Base-by-base conservation (phyloP, 2,797 vertebrate species). In the Chloroceryle inda region DNA sequence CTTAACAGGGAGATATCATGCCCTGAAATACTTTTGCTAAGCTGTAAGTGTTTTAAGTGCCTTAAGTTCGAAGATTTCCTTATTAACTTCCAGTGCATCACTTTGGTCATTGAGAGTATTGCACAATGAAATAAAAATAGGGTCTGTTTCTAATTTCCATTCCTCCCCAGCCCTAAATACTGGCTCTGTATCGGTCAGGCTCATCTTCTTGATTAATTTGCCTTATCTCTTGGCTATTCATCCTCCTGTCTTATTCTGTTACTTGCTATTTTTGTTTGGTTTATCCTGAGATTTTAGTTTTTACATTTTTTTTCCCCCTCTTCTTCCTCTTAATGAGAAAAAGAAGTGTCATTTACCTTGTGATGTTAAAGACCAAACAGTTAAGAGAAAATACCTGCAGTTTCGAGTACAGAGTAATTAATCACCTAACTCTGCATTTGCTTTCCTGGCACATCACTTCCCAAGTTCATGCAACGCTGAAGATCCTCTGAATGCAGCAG, bases 381-480 rank as follows among this genome's bases (percentile, higher is more conserved):
- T 67, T 71, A 38, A 63, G 37, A 85, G 42, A 69, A 85, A 62
- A 59, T 62, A 50, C 23, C 9, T 80, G 44, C 26, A 80, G 22
- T 75, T 89, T 78, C 84, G 68, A 84, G 31, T 74, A 31, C 29
- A 79, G 49, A 35, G 40, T 35, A 59, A 88, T 84, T 67, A 53
- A 63, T 69, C 61, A 82, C 5, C 23, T 62, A 82, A 53, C 0
- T 5, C 19, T 56, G 23, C 7, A 11, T 87, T 89, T 87, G 35
- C 21, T 26, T 94, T 87, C 45, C 59, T 78, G 38, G 49, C 37
- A 47, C 17, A 40, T 64, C 49, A 64, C 22, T 33, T 61, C 63
- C 33, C 8, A 67, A 14, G 33, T 29, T 68, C 62, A 64, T 72
- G 21, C 16, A 92, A 50, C 33, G 61, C 1, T 31, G 27, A 84